Conservation (phyloP, 1,140 invertebrate genomes). For the Sipha flava region DNA sequence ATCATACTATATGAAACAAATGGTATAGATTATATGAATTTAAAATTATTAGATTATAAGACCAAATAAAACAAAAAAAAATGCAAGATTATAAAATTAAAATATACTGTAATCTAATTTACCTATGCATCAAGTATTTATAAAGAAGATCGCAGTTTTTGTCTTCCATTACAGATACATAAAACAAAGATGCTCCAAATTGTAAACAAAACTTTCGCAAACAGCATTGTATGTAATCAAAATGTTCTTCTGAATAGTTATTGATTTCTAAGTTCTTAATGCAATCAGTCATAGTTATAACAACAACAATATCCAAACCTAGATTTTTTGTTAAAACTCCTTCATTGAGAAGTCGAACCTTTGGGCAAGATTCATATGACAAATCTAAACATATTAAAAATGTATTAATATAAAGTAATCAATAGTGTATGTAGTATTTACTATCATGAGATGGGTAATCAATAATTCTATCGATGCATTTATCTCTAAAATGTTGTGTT, state of each 20-base stretch:
- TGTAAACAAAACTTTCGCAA: constrained; percentile 93
- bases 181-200: constrained; percentile 92
- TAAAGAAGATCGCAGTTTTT: constrained; percentile 98
- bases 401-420: background rate
- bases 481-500: constrained; percentile 12
- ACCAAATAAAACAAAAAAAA: no score
- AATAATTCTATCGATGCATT: constrained; percentile 17
- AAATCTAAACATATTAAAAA: background rate
- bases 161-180: constrained; percentile 97
- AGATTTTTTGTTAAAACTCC: constrained; percentile 84
- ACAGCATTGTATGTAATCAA: constrained; percentile 99
- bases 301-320: constrained; percentile 92
- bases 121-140: constrained; percentile 89
- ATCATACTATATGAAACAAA: no score
- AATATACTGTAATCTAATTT: background rate
- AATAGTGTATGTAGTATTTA: background rate
- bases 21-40: no score
- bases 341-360: constrained; percentile 56
- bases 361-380: background rate
- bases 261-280: constrained; percentile 95
- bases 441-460: background rate
- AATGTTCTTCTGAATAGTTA: constrained; percentile 90
- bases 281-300: constrained; percentile 97
- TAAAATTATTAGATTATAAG: no score
- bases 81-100: no score